Conservation (phyloP, 2,888 invertebrate species). For the Nemoura dubitans region DNA sequence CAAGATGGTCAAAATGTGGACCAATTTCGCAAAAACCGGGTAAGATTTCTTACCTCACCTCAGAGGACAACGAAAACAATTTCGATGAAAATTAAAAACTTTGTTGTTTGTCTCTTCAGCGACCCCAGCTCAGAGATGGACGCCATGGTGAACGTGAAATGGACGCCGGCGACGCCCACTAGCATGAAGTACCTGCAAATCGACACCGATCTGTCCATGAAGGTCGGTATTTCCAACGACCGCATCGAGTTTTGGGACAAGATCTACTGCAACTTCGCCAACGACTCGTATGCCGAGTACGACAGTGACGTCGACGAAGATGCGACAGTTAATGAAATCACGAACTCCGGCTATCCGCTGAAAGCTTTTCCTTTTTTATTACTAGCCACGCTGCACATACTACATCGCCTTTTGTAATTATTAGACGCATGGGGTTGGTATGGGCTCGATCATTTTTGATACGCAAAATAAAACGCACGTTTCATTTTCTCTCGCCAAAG, state of each 20-base stretch:
- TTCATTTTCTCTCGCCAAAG: not conserved
- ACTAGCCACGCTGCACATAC: not conserved
- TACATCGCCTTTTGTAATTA: not conserved
- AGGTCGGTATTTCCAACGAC: conserved; percentile 54
- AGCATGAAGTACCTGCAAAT: conserved; percentile 56
- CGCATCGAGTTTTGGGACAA: conserved; percentile 57
- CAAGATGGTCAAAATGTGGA: conserved; percentile 69
- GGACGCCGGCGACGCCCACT: conserved; percentile 54
- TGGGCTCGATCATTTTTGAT: not conserved
- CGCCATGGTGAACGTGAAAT: conserved; percentile 53
- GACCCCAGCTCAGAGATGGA: conserved; percentile 42
- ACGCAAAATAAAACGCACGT: not conserved
- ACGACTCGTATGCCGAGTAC: not conserved
- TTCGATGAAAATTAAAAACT: too few relatives aligned
- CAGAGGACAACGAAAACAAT: too few relatives aligned
- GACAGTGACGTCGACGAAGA: not conserved
- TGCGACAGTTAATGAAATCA: not conserved
- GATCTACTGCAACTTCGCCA: conserved; percentile 29
- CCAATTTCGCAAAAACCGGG: conserved; percentile 70
- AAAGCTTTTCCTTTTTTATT: not conserved
- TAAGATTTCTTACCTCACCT: conserved; percentile 58
- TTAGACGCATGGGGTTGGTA: not conserved
- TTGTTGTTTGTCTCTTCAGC: conserved; percentile 8
- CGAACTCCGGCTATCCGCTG: not conserved
- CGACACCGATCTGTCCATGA: conserved; percentile 53